Evolutionary conservation across 1,140 invertebrate species (phyloP).

Genomic region (Diploscapter pachys): DNA sequence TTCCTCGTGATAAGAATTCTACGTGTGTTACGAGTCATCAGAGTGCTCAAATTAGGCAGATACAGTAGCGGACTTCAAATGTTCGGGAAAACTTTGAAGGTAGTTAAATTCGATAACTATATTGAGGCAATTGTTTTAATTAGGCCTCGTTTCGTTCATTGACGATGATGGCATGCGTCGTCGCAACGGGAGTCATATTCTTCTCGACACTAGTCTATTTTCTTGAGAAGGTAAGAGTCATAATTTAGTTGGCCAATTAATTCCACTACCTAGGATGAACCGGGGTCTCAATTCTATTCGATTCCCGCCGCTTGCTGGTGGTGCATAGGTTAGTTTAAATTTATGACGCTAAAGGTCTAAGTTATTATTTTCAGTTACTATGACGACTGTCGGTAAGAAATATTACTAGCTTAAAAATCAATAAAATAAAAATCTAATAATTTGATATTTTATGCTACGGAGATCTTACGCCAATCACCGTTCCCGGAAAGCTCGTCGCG

Average conservation of each 20-base stretch:
- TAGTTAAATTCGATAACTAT: not conserved
- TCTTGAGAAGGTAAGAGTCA: constrained; percentile 40
- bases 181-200: constrained; percentile 51
- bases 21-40: constrained; percentile 48
- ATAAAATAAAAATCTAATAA: not conserved
- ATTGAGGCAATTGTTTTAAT: not conserved
- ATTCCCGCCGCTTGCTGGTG: constrained; percentile 60
- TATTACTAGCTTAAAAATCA: not conserved
- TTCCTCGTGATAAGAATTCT: constrained; percentile 51
- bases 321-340: constrained; percentile 6
- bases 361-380: constrained; percentile 35
- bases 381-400: constrained; percentile 49
- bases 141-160: constrained; percentile 49
- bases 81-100: constrained; percentile 50
- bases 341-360: too few relatives aligned
- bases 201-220: constrained; percentile 58
- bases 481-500: constrained; percentile 54
- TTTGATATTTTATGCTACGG: constrained; percentile 33
- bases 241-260: too few relatives aligned
- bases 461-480: constrained; percentile 29
- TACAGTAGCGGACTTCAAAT: constrained; percentile 49
- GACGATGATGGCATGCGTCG: constrained; percentile 53
- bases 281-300: constrained; percentile 46
- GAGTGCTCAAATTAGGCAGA: constrained; percentile 47
- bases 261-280: constrained; percentile 39